phyloP scores from a whole-genome alignment of 1,140 invertebrate genomes.

The Epicauta chinensis region DNA sequence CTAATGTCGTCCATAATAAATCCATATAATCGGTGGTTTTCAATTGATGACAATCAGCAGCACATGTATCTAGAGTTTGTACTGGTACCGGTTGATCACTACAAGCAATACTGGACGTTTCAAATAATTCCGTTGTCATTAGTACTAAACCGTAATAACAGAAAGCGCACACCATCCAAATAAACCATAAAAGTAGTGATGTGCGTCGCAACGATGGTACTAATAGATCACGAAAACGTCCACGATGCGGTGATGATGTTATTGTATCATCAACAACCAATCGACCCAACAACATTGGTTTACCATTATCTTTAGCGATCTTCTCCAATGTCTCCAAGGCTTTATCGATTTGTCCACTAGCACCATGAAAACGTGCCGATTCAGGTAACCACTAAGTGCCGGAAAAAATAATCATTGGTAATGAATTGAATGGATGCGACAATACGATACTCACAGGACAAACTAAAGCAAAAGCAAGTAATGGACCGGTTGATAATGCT shows the following conservation, averaged over 20 bases:
- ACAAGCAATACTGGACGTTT: slow-evolving; percentile 52
- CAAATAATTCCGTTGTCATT: slow-evolving; percentile 92
- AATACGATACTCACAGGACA: slow-evolving; percentile 58
- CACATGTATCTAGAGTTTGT: slow-evolving; percentile 50
- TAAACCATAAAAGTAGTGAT: slow-evolving; percentile 86
- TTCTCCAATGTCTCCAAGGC: slow-evolving; percentile 76
- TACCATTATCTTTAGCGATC: slow-evolving; percentile 81
- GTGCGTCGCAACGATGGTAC: slow-evolving; percentile 74
- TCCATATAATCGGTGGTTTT: slow-evolving; percentile 87
- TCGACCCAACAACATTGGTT: slow-evolving; percentile 80
- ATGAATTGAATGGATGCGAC: not conserved
- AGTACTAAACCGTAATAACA: slow-evolving; percentile 94
- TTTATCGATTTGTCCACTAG: slow-evolving; percentile 77
- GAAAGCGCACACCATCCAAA: slow-evolving; percentile 93
- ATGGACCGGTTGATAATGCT: slow-evolving; percentile 78
- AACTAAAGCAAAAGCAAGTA: slow-evolving; percentile 75
- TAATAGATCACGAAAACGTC: slow-evolving; percentile 70
- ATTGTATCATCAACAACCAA: slow-evolving; percentile 74
- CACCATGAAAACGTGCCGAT: slow-evolving; percentile 83
- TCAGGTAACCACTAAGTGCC: slow-evolving; percentile 80
- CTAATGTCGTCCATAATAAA: slow-evolving; percentile 88
- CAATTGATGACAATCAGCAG: slow-evolving; percentile 67
- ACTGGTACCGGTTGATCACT: slow-evolving; percentile 34
- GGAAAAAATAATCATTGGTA: not conserved
- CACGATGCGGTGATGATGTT: slow-evolving; percentile 53